phyloP scores from a whole-genome alignment of 2,113 vertebrate genomes.

The Verasper variegatus region DNA sequence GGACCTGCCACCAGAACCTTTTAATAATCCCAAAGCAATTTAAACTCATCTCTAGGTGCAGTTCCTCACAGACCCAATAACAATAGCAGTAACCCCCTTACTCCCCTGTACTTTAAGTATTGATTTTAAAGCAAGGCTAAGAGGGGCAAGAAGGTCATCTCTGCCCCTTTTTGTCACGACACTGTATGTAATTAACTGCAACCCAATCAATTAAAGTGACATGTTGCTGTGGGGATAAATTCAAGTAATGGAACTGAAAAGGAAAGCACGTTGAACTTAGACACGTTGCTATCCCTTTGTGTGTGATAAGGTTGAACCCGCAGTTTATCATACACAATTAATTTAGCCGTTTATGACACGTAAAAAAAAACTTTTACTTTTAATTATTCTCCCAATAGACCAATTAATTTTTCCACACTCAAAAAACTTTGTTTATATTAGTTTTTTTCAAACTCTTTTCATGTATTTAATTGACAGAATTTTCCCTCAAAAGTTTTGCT shows the following conservation, averaged over 20 bases:
- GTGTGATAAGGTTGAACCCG: neutral
- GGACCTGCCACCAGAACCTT: constrained; percentile 45
- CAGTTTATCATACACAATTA: neutral
- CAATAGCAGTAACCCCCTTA: constrained; percentile 52
- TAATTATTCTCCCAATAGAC: neutral
- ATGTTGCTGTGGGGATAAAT: constrained; percentile 1
- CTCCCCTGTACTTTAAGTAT: constrained; percentile 60
- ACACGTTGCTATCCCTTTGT: neutral
- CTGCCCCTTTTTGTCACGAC: constrained; percentile 31
- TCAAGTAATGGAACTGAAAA: constrained; percentile 4
- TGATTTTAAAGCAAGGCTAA: constrained; percentile 63
- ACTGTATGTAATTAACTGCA: constrained; percentile 55
- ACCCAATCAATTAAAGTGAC: constrained; percentile 43
- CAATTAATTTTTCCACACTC: neutral
- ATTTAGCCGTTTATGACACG: neutral
- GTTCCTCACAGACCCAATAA: constrained; percentile 43
- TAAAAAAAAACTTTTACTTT: neutral
- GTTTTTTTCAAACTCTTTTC: neutral
- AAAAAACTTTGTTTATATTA: neutral
- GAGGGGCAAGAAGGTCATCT: constrained; percentile 53
- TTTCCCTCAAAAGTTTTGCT: neutral
- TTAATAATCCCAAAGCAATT: constrained; percentile 77
- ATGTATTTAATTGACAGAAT: neutral
- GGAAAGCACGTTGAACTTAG: neutral
- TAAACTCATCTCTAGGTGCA: constrained; percentile 48